These are phyloP conservation scores for Calidris pugnax DNA, from an alignment of 2,113 vertebrate species.

Conservation along the genomic window DNA sequence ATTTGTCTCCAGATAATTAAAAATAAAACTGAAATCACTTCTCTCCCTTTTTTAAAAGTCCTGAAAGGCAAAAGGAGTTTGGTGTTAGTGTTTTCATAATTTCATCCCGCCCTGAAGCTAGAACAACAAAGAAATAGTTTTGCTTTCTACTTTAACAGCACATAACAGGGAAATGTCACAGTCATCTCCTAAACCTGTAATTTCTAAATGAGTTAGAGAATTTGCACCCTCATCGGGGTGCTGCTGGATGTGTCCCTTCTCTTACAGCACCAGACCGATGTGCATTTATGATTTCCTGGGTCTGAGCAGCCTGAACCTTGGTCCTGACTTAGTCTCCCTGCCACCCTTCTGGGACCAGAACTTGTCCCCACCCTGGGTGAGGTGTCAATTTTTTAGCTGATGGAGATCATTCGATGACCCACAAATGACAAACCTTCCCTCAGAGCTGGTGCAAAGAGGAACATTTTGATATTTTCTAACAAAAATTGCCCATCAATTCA, in stretches of 20 bases:
- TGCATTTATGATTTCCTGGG: background rate
- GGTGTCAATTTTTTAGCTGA: fast-evolving
- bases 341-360: background rate
- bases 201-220: background rate
- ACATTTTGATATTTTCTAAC: background rate
- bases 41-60: conserved; percentile 4
- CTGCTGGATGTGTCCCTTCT: background rate
- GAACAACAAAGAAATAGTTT: background rate
- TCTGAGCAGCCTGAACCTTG: background rate
- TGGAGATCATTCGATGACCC: background rate
- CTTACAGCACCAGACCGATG: background rate
- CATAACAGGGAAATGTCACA: background rate
- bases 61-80: conserved; percentile 4
- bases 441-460: background rate
- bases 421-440: background rate
- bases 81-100: background rate
- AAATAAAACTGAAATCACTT: conserved; percentile 60
- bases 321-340: background rate
- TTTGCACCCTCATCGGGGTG: background rate
- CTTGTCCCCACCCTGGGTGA: fast-evolving
- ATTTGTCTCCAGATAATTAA: conserved; percentile 65
- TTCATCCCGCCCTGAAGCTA: conserved; percentile 1
- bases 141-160: background rate
- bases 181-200: background rate
- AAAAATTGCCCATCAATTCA: background rate